Percentiles rank a stretch among this genome's conserved stretches.
phyloP scores from a whole-genome alignment of 2,113 vertebrate species.

The Trogon melanurus region DNA sequence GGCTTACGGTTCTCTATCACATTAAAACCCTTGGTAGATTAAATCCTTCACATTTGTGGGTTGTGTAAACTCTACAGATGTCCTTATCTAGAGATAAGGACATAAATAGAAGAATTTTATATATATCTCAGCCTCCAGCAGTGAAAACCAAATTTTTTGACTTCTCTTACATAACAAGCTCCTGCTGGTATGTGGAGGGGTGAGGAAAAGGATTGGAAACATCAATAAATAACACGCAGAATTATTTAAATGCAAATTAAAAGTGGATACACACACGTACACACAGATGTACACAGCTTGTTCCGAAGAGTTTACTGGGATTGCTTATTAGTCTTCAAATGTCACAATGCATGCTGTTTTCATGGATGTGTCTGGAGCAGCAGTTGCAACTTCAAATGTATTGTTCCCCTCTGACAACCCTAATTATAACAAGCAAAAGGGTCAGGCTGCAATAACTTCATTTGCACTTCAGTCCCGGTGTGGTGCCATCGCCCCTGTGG shows the following conservation, averaged over 20 bases:
- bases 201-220: not conserved
- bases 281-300: not conserved
- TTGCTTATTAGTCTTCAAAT: not conserved
- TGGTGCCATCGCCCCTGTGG: not conserved
- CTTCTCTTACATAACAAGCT: not conserved
- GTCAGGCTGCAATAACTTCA: not conserved
- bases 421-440: not conserved
- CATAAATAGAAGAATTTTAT: not conserved
- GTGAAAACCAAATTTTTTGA: not conserved
- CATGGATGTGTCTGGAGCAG: not conserved
- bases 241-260: conserved; percentile 23
- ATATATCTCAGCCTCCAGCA: not conserved
- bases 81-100: not conserved
- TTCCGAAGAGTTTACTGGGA: not conserved
- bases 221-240: not conserved
- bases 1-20: not conserved
- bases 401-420: not conserved
- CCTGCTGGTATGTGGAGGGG: not conserved
- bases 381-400: not conserved
- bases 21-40: not conserved
- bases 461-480: not conserved
- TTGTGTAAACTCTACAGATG: not conserved
- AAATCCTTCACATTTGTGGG: not conserved
- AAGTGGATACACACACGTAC: not conserved
- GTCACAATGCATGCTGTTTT: not conserved